A percentile compares a stretch with the other conserved stretches of the same genome.
phyloP scores from a whole-genome alignment of 2,888 invertebrate genomes.

The Sminthurides aquaticus region DNA sequence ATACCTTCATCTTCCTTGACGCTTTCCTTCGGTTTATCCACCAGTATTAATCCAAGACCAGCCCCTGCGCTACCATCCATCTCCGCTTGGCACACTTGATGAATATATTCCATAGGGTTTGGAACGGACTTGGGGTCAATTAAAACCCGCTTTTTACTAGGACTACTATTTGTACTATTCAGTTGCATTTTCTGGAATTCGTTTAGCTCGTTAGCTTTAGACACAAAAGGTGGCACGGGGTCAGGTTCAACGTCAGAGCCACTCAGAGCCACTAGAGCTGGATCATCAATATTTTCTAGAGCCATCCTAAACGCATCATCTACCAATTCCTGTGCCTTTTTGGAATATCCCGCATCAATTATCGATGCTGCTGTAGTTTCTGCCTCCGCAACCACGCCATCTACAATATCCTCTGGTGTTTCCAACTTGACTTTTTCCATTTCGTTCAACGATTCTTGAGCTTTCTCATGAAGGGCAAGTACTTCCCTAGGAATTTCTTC shows the following conservation, averaged over 20 bases:
- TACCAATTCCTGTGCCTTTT: not conserved
- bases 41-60: too few species aligned
- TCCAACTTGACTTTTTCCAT: not conserved
- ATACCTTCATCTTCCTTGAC: not conserved
- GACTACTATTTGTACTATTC: not conserved
- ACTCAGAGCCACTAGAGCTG: not conserved
- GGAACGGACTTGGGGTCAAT: not conserved
- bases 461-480: not conserved
- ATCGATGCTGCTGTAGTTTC: not conserved
- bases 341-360: not conserved
- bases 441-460: not conserved
- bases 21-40: too few species aligned
- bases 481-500: too few species aligned
- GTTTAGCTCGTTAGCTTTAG: not conserved
- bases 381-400: not conserved
- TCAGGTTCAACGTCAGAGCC: not conserved
- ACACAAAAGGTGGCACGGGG: constrained; percentile 1
- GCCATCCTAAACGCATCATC: not conserved
- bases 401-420: not conserved
- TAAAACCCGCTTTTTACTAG: not conserved
- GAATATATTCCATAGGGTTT: constrained; percentile 3
- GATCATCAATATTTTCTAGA: not conserved
- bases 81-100: constrained; percentile 3
- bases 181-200: not conserved
- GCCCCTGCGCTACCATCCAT: too few species aligned